A percentile compares a stretch with the other conserved stretches of the same genome.
Conservation (phyloP, 2,888 invertebrate genomes). For the Euplagia quadripunctaria region DNA sequence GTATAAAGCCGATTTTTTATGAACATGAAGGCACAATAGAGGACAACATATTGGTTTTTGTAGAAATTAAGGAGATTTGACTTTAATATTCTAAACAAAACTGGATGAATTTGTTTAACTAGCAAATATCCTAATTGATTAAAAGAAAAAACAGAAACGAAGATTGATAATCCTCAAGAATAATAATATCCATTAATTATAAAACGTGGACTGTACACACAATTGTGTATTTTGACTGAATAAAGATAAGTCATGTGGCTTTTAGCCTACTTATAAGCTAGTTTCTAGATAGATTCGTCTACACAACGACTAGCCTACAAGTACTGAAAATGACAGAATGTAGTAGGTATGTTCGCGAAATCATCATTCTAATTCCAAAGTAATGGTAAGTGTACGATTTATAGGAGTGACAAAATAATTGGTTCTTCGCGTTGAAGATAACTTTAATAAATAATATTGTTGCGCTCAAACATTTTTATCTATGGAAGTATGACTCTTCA, state of each 20-base stretch:
- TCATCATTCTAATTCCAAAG: slow-evolving; percentile 65
- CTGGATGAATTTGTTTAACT: neutral
- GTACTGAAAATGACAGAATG: slow-evolving; percentile 29
- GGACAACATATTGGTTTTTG: neutral
- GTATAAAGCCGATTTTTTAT: neutral
- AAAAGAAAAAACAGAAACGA: neutral
- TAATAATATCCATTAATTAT: slow-evolving; percentile 4
- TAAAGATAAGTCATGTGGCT: slow-evolving; percentile 16
- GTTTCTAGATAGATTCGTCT: slow-evolving; percentile 21
- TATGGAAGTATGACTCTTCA: slow-evolving; percentile 33
- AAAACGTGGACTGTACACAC: slow-evolving; percentile 19
- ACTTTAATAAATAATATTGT: slow-evolving; percentile 58
- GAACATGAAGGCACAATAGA: neutral
- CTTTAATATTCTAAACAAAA: neutral
- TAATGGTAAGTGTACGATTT: slow-evolving; percentile 80
- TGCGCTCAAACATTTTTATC: slow-evolving; percentile 44
- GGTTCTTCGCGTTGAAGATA: slow-evolving; percentile 73
- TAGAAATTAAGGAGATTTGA: neutral
- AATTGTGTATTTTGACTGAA: slow-evolving; percentile 20
- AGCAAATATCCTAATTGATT: neutral
- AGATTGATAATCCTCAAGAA: slow-evolving; percentile 5
- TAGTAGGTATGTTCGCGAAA: slow-evolving; percentile 75
- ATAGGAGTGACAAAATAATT: slow-evolving; percentile 80
- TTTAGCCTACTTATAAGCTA: slow-evolving; percentile 32
- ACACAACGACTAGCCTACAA: slow-evolving; percentile 30